Evolutionary conservation across 2,797 vertebrate species (phyloP).

Genomic region (Gobio occitaniae): DNA sequence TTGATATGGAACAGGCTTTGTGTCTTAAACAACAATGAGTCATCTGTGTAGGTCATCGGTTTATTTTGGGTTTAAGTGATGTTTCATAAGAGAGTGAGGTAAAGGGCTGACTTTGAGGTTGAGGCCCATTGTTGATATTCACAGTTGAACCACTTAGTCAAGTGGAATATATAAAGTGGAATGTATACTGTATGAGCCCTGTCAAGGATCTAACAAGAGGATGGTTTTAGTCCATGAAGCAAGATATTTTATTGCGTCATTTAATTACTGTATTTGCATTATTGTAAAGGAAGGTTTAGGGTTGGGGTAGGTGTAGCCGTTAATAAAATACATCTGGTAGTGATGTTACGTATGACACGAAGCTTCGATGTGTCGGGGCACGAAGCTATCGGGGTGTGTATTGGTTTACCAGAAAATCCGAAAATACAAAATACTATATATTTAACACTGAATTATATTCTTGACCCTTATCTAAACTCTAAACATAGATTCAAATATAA

Average conservation of each 20-base stretch:
- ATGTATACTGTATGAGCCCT: background rate
- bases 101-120: background rate
- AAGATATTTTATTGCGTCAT: background rate
- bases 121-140: background rate
- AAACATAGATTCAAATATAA: background rate
- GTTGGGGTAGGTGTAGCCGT: no score
- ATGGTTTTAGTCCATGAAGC: background rate
- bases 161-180: constrained; percentile 16
- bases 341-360: no score
- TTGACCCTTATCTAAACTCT: background rate
- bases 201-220: background rate
- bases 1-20: background rate
- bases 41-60: background rate
- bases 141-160: background rate
- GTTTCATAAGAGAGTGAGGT: background rate
- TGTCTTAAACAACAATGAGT: constrained; percentile 8
- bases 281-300: no score
- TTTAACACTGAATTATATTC: background rate
- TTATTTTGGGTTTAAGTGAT: background rate
- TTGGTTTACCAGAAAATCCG: background rate
- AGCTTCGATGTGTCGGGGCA: no score
- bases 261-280: no score
- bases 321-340: no score
- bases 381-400: no score
- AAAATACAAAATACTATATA: background rate